These are phyloP conservation scores for Zaprionus inermis DNA, from an alignment of 1,140 invertebrate species.

Conservation along the genomic window DNA sequence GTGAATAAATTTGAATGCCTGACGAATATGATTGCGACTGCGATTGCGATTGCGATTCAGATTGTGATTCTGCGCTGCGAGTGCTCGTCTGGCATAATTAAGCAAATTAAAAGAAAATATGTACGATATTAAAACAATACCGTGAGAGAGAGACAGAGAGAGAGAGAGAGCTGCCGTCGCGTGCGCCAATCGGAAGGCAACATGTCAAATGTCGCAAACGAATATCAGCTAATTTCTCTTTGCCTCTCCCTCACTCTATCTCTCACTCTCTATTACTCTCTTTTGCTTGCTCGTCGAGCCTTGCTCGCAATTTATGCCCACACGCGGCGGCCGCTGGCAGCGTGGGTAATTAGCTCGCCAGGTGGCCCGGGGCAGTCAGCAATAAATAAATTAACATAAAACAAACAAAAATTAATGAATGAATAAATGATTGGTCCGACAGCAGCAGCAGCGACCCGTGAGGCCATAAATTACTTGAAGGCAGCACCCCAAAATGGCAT, in stretches of 20 bases:
- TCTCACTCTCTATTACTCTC: neutral
- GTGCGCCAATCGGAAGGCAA: constrained; percentile 76
- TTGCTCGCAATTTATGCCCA: constrained; percentile 64
- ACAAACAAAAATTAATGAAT: constrained; percentile 81
- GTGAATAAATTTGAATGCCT: constrained; percentile 12
- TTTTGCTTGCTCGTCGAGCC: neutral
- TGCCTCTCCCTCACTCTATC: constrained; percentile 1
- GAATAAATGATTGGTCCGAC: constrained; percentile 71
- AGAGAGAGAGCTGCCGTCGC: constrained; percentile 39
- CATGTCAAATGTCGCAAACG: constrained; percentile 70
- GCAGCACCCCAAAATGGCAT: constrained; percentile 62
- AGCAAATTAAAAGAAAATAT: constrained; percentile 73
- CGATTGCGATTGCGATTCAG: neutral
- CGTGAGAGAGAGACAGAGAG: no score
- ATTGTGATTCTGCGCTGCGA: neutral
- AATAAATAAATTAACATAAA: constrained; percentile 83
- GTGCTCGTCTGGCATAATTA: constrained; percentile 56
- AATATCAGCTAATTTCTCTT: constrained; percentile 46
- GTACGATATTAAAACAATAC: constrained; percentile 45
- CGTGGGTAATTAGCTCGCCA: constrained; percentile 73
- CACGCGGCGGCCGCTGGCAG: constrained; percentile 23
- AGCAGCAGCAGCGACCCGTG: constrained; percentile 10
- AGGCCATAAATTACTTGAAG: constrained; percentile 66
- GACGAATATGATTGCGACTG: constrained; percentile 4
- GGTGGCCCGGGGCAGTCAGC: constrained; percentile 42